phyloP scores from a whole-genome alignment of 2,113 vertebrate genomes.

The Isurus oxyrinchus region DNA sequence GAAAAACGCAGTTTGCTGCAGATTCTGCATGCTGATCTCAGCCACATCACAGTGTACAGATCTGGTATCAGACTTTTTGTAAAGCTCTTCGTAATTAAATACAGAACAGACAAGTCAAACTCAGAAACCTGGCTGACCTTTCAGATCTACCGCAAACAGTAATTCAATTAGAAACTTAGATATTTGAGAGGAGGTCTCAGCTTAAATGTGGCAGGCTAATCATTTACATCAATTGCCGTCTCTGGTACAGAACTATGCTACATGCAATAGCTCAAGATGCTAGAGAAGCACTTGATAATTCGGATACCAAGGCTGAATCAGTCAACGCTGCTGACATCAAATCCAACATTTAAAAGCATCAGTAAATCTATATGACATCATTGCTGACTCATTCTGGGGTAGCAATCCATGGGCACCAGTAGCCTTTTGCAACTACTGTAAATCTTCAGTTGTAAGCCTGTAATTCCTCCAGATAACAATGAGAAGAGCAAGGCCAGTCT shows the following conservation, averaged over 20 bases:
- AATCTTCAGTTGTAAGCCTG: neutral
- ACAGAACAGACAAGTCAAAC: neutral
- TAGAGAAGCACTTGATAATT: neutral
- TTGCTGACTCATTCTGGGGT: neutral
- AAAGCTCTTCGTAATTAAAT: neutral
- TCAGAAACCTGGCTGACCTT: neutral
- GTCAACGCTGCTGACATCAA: neutral
- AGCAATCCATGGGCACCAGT: neutral
- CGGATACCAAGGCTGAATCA: neutral
- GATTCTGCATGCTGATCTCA: neutral
- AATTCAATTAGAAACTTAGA: neutral
- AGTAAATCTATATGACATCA: neutral
- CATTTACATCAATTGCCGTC: neutral
- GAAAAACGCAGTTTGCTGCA: neutral
- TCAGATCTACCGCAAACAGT: neutral
- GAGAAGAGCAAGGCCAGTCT: neutral
- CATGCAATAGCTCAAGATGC: neutral
- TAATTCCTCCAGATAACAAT: neutral
- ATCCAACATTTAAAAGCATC: neutral
- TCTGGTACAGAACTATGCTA: neutral
- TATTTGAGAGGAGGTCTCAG: neutral
- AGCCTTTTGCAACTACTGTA: neutral
- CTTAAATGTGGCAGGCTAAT: neutral
- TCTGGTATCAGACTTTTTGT: neutral
- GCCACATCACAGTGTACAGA: neutral